Conservation (phyloP, 2,888 invertebrate genomes). For the Tortricodes alternella region DNA sequence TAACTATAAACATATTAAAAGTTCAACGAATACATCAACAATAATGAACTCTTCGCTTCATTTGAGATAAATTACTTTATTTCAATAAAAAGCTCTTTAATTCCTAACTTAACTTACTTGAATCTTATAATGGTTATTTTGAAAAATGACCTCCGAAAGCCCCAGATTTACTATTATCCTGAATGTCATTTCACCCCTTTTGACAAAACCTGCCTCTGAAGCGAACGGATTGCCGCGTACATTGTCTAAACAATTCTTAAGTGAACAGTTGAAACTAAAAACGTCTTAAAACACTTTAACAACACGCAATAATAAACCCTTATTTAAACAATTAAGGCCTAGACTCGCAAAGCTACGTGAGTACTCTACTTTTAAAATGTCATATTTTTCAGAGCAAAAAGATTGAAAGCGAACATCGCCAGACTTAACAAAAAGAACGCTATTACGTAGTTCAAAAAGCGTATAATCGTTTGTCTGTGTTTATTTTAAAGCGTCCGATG, state of each 20-base stretch:
- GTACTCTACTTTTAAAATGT: conserved; percentile 52
- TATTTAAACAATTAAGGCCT: conserved; percentile 5
- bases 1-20: no score
- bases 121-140: conserved; percentile 55
- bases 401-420: conserved; percentile 46
- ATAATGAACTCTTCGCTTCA: background rate
- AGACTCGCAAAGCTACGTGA: conserved; percentile 32
- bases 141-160: conserved; percentile 73
- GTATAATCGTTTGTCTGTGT: conserved; percentile 40
- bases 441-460: conserved; percentile 39
- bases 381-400: conserved; percentile 49
- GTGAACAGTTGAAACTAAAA: conserved; percentile 56
- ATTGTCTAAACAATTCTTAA: conserved; percentile 77
- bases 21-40: no score
- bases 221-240: conserved; percentile 72
- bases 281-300: conserved; percentile 38
- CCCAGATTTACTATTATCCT: conserved; percentile 66
- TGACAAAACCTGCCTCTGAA: conserved; percentile 75
- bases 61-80: background rate
- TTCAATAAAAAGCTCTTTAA: background rate
- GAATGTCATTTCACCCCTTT: conserved; percentile 78
- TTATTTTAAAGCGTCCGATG: conserved; percentile 64
- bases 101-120: background rate
- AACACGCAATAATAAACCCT: conserved; percentile 37
- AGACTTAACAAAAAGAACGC: conserved; percentile 42